Base-by-base conservation (phyloP, 2,888 invertebrate species). In the Stramonita haemastoma region DNA sequence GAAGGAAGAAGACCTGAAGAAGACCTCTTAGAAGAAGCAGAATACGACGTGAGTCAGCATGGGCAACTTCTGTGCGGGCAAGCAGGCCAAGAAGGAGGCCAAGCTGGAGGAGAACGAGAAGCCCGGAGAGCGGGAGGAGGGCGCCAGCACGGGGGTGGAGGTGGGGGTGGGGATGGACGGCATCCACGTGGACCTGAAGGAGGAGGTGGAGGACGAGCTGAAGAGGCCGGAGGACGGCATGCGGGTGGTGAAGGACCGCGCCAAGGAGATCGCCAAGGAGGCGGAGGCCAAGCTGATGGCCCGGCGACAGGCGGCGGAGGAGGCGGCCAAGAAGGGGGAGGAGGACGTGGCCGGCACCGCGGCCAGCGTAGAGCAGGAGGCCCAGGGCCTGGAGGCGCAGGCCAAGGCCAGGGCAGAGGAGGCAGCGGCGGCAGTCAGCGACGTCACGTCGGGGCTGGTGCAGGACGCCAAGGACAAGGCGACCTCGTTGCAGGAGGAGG, bases 61-160 rank as follows among this genome's bases (percentile, higher is more conserved):
- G 87, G 87, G 87, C 36, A 90, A 81, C 90, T 87, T 88, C 79
- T 87, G 87, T 32, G 32, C 90, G 17, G 89, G 89, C 22, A 77
- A 88, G 32, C 90, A 91, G 88, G 91, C 90, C 77, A 91, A 91
- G 87, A 91, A 91, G 32, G 90, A 91, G 87, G 90, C 89, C 56
- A 88, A 88, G 83, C 86, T 89, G 60, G 89, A 90, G 36, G 88
- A 89, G 66, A 88, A 86, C 81, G 91, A 91, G 73, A 90, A 89
- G 56, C 90, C 91, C 5, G 86, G 77, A 22, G 89, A 90, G 6
- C 89, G 90, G 11, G 91, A 89, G 22, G 90, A 90, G 32, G 90
- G 46, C 87, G 89, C 57, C 86, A 2, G 2, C 46, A 46, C 70
- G 1, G 57, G 87, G 19, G 87, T 56, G 46, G 84, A 56, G 4